A percentile compares a stretch with the other conserved stretches of the same genome.
These are phyloP conservation scores for Coreius guichenoti DNA, from an alignment of 2,797 vertebrate species.

Conservation along the genomic window DNA sequence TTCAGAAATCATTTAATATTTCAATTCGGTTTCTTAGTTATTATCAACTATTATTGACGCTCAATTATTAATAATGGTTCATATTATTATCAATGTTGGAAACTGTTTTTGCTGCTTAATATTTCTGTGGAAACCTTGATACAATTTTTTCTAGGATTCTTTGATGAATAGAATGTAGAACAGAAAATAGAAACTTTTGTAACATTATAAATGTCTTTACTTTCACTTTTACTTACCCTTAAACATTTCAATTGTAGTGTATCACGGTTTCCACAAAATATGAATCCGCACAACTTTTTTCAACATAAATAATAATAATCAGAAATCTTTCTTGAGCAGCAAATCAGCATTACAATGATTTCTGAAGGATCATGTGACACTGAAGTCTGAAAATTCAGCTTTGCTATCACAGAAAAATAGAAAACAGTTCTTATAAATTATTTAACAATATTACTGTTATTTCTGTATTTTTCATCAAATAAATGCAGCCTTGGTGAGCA, in stretches of 20 bases:
- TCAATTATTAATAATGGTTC: neutral
- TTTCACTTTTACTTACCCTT: neutral
- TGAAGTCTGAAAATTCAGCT: neutral
- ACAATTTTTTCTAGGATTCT: too few relatives aligned
- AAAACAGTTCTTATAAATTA: neutral
- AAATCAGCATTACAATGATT: neutral
- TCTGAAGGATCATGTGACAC: neutral
- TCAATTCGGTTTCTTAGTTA: neutral
- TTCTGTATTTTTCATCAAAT: neutral
- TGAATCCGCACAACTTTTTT: neutral
- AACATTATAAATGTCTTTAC: neutral
- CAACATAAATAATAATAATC: neutral
- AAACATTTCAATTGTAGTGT: neutral
- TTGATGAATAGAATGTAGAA: too few relatives aligned
- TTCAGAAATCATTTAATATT: neutral
- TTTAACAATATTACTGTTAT: neutral
- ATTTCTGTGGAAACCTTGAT: neutral
- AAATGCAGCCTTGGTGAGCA: neutral
- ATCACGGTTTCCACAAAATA: neutral
- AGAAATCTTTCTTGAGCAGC: neutral
- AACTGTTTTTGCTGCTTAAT: neutral
- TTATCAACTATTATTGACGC: neutral
- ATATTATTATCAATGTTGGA: neutral
- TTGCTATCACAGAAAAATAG: neutral
- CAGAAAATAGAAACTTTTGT: neutral